A percentile compares a stretch with the other conserved stretches of the same genome.
phyloP scores from a whole-genome alignment of 2,797 vertebrate genomes.

The Acanthopagrus latus region DNA sequence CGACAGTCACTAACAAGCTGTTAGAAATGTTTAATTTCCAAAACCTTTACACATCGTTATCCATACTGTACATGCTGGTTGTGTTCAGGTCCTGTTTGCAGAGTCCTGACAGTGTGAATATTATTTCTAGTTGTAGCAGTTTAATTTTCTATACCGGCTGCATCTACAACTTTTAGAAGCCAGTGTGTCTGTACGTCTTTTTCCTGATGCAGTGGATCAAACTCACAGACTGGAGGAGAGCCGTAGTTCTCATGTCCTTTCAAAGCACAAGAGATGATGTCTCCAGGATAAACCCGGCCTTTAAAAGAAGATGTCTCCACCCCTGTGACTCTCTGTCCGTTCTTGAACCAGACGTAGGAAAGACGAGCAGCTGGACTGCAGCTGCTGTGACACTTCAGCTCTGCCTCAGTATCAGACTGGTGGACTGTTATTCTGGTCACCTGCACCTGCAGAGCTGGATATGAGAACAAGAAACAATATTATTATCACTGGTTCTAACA shows the following conservation, averaged over 20 bases:
- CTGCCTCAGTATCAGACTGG: not conserved
- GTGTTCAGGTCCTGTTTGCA: no score
- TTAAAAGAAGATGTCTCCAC: not conserved
- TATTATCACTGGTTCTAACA: not conserved
- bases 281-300: not conserved
- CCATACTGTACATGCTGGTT: no score
- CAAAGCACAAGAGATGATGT: not conserved
- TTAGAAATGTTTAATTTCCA: no score
- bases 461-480: not conserved
- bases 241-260: not conserved
- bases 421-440: not conserved
- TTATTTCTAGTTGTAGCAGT: no score
- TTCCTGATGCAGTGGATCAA: not conserved
- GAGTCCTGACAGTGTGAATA: no score
- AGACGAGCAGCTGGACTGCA: not conserved
- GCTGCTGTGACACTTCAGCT: conserved; percentile 11
- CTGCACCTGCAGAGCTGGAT: not conserved
- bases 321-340: not conserved
- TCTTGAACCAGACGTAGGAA: conserved; percentile 14
- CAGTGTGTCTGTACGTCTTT: not conserved
- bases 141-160: no score
- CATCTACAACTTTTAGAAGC: no score
- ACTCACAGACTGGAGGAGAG: conserved; percentile 2
- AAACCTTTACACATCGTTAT: no score
- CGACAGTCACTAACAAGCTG: no score